A percentile compares a stretch with the other conserved stretches of the same genome.
phyloP scores from a whole-genome alignment of 2,797 vertebrate genomes.

The Lutjanus argentimaculatus region DNA sequence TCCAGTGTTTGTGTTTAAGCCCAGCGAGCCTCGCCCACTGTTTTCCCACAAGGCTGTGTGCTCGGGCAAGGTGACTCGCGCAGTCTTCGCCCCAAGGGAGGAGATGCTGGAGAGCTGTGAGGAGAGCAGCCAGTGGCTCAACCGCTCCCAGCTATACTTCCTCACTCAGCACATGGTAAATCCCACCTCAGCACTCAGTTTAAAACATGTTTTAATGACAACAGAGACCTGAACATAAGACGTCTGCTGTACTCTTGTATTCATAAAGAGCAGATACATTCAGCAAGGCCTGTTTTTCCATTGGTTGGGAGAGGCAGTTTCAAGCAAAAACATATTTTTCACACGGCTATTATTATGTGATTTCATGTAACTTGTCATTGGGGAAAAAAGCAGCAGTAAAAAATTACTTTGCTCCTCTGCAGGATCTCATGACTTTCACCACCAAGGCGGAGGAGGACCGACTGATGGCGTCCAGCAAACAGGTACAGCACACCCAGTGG shows the following conservation, averaged over 20 bases:
- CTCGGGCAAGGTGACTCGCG: constrained; percentile 86
- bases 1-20: constrained; percentile 96
- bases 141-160: constrained; percentile 93
- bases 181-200: not conserved
- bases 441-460: constrained; percentile 89
- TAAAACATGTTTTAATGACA: not conserved
- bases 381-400: too few species aligned
- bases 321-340: too few species aligned
- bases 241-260: not conserved
- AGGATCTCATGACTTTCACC: constrained; percentile 94
- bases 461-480: constrained; percentile 90
- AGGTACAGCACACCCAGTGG: constrained; percentile 81
- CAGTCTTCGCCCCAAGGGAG: constrained; percentile 92
- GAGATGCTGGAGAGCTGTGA: constrained; percentile 85
- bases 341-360: too few species aligned
- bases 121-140: constrained; percentile 92
- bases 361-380: too few species aligned
- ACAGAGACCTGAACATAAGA: not conserved
- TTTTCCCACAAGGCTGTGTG: constrained; percentile 92
- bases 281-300: not conserved
- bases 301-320: too few species aligned
- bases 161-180: constrained; percentile 87
- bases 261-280: not conserved
- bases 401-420: constrained; percentile 39
- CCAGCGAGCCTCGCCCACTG: constrained; percentile 91